Conservation (phyloP, 2,113 vertebrate species). For the Oxygymnocypris stewartii region DNA sequence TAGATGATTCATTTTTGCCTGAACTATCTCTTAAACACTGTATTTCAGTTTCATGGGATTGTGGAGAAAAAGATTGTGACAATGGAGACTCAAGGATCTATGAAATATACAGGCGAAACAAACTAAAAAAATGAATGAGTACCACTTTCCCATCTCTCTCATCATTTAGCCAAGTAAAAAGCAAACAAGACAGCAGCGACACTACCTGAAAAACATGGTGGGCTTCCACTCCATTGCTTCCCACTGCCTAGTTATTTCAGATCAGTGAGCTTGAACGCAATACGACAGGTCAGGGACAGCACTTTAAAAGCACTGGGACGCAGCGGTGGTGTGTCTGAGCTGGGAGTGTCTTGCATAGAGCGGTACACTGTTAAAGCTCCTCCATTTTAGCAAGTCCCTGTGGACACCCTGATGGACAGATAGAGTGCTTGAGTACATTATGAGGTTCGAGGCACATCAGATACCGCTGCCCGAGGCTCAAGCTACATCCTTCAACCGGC, state of each 20-base stretch:
- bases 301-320: slow-evolving; percentile 40
- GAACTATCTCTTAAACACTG: neutral
- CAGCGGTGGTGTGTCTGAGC: slow-evolving; percentile 18
- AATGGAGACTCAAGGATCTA: neutral
- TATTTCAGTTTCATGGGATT: neutral
- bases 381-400: slow-evolving; percentile 42
- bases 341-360: slow-evolving; percentile 8
- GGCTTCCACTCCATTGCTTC: slow-evolving; percentile 23
- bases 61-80: neutral
- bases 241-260: slow-evolving; percentile 43
- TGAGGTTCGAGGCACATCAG: slow-evolving; percentile 47
- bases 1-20: neutral
- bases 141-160: neutral
- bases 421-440: slow-evolving; percentile 49
- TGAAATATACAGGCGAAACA: neutral
- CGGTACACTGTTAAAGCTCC: slow-evolving; percentile 24
- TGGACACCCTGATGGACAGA: slow-evolving; percentile 27
- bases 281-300: slow-evolving; percentile 26
- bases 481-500: slow-evolving; percentile 4
- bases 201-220: slow-evolving; percentile 27
- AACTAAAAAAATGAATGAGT: neutral
- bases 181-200: neutral
- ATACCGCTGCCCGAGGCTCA: slow-evolving; percentile 33
- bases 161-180: slow-evolving; percentile 20
- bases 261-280: slow-evolving; percentile 47